Conservation (phyloP, 2,113 vertebrate species). For the Poecile atricapillus region DNA sequence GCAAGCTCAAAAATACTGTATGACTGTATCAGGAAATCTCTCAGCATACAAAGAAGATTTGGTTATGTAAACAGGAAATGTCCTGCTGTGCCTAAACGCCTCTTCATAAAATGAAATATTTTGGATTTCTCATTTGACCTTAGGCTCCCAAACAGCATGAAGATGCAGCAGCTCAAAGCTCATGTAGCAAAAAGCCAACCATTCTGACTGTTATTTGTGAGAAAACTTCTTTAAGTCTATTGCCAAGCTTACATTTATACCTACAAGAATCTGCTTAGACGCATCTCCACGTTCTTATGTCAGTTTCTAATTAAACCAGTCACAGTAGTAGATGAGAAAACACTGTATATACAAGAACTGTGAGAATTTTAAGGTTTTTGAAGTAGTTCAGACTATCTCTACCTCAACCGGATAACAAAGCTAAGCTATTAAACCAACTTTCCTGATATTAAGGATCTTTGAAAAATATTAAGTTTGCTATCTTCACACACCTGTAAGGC, state of each 20-base stretch:
- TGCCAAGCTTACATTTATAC: not conserved
- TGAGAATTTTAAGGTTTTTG: not conserved
- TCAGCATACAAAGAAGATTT: not conserved
- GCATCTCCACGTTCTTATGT: not conserved
- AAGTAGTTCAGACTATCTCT: not conserved
- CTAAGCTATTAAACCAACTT: not conserved
- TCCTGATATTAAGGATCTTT: not conserved
- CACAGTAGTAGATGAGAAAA: not conserved
- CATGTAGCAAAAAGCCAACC: not conserved
- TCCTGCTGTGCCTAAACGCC: not conserved
- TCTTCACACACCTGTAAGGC: not conserved
- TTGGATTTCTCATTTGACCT: constrained; percentile 26
- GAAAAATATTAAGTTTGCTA: not conserved
- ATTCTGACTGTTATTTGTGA: not conserved
- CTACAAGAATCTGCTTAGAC: not conserved
- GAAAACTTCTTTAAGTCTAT: not conserved
- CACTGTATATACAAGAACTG: rapidly evolving
- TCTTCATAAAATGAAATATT: constrained; percentile 25
- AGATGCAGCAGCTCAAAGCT: not conserved
- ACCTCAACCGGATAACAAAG: not conserved
- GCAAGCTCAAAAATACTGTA: not conserved
- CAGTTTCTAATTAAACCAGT: not conserved
- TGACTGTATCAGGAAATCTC: not conserved
- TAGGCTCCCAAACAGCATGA: not conserved
- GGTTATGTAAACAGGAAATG: constrained; percentile 44